Evolutionary conservation across 1,140 invertebrate genomes (phyloP).

Genomic region (Brachionus sp.): DNA sequence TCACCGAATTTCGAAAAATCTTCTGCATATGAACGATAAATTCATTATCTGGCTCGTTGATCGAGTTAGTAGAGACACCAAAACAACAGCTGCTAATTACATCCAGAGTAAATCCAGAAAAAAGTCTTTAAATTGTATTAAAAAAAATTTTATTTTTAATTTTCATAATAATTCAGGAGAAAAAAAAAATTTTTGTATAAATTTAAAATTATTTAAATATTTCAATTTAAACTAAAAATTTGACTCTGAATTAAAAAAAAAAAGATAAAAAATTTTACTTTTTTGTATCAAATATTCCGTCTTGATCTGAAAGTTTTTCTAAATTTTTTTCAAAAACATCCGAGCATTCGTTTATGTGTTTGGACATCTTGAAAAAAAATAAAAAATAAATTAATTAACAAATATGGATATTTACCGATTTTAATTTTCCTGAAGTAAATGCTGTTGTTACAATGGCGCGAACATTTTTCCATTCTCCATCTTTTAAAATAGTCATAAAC

Average conservation of each 20-base stretch:
- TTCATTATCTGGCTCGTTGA: conserved; percentile 47
- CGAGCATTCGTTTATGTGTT: background rate
- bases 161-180: too few species aligned
- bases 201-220: too few species aligned
- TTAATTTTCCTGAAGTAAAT: conserved; percentile 50
- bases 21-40: conserved; percentile 30
- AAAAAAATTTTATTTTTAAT: background rate
- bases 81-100: conserved; percentile 47
- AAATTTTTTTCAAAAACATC: background rate
- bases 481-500: conserved; percentile 46
- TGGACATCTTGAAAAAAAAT: conserved; percentile 45
- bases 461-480: conserved; percentile 52
- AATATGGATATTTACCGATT: background rate
- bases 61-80: conserved; percentile 47
- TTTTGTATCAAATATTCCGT: conserved; percentile 22
- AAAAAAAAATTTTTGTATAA: too few species aligned
- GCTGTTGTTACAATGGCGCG: conserved; percentile 49
- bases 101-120: conserved; percentile 47
- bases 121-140: background rate
- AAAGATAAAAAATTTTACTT: background rate
- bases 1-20: background rate
- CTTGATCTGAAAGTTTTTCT: background rate
- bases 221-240: too few species aligned
- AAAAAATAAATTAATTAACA: background rate
- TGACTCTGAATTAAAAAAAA: background rate